These are phyloP conservation scores for Exocentrus adspersus DNA, from an alignment of 2,888 invertebrate genomes.

Conservation along the genomic window DNA sequence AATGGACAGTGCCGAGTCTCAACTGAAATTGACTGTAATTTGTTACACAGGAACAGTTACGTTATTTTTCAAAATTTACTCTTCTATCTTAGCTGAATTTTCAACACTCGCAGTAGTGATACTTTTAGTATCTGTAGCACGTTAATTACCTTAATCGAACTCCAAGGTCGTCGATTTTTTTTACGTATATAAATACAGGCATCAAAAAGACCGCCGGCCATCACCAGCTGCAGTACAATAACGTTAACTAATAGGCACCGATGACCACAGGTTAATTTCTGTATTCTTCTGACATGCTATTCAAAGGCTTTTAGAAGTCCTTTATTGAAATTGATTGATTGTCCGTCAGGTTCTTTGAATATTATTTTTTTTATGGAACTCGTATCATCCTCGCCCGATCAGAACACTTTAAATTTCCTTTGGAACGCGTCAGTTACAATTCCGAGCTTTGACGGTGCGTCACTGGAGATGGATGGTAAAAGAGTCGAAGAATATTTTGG, in stretches of 20 bases:
- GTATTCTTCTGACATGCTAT: not conserved
- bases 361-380: not conserved
- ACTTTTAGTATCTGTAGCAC: not conserved
- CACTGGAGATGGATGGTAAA: not conserved
- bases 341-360: not conserved
- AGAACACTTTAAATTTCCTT: not conserved
- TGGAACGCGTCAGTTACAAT: not conserved
- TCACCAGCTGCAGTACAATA: not conserved
- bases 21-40: too few species aligned
- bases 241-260: not conserved
- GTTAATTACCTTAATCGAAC: not conserved
- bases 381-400: not conserved
- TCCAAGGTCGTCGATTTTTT: not conserved
- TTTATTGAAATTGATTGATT: constrained; percentile 7
- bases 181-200: not conserved
- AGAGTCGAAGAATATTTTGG: too few species aligned
- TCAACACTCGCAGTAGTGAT: too few species aligned
- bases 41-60: too few species aligned
- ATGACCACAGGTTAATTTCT: not conserved
- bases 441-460: not conserved
- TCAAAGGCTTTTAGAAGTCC: not conserved
- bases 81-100: too few species aligned
- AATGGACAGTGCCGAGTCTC: too few species aligned
- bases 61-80: too few species aligned
- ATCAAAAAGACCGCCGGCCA: not conserved